Evolutionary conservation across 2,113 vertebrate species (phyloP).

Genomic region (Catagonus wagneri): DNA sequence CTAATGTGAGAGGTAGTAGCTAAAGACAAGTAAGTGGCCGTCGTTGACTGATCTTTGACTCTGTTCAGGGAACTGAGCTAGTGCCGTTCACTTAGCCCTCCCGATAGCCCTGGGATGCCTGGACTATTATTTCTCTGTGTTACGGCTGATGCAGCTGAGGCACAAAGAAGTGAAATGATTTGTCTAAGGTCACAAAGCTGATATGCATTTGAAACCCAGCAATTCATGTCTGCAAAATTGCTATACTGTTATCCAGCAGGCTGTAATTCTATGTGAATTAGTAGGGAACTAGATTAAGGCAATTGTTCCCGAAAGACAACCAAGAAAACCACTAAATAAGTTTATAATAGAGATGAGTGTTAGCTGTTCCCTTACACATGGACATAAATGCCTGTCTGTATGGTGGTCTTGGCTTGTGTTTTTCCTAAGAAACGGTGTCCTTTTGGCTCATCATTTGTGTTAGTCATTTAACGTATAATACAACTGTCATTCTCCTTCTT

Average conservation of each 20-base stretch:
- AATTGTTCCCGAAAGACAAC: slow-evolving; percentile 41
- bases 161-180: slow-evolving; percentile 33
- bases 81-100: neutral
- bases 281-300: slow-evolving; percentile 5
- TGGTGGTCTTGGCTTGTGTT: neutral
- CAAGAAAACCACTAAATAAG: slow-evolving; percentile 5
- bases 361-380: neutral
- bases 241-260: neutral
- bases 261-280: slow-evolving; percentile 37
- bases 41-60: neutral
- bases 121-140: neutral
- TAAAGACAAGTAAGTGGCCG: neutral
- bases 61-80: neutral
- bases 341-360: slow-evolving; percentile 24
- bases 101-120: neutral
- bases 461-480: neutral
- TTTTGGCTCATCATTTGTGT: neutral
- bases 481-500: neutral
- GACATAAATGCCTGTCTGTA: neutral
- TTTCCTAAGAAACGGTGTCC: neutral
- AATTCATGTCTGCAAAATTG: neutral
- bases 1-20: neutral
- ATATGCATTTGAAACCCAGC: neutral
- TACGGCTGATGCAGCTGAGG: neutral
- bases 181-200: slow-evolving; percentile 25